Evolutionary conservation across 2,797 vertebrate species (phyloP), one percentile per base, ranked within the genome.

Genomic region (Phrynocephalus vlangalii): DNA sequence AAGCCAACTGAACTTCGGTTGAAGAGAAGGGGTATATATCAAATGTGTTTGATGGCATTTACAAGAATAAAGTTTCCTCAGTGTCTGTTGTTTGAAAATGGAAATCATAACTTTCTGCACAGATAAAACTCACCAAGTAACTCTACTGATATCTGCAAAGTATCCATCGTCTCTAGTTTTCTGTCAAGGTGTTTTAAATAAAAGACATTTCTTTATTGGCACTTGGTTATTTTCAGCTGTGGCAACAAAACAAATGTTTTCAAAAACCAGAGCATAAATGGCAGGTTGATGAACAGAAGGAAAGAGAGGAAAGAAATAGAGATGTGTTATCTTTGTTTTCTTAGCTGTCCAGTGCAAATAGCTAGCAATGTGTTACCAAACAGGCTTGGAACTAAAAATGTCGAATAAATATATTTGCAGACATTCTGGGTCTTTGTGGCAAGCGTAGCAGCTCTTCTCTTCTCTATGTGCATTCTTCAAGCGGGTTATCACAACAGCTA

Each of bases 1-100:
- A 90, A 95, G 95, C 95, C 95, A 96, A 93, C 79, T 92, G 93
- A 94, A 92, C 91, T 93, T 91, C 86, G 90, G 94, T 96, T 97
- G 95, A 96, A 96, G 95, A 92, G 92, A 96, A 91, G 91, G 77
- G 20, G 92, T 13, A 56, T 56, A 95, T 94, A 97, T 94, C 95
- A 96, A 96, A 95, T 93, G 91, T 11, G 1, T 91, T 91, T 95
- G 96, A 7, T 90, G 92, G 95, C 95, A 92, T 96, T 96, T 95
- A 93, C 96, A 95, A 96, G 95, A 96, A 95, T 94, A 93, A 94
- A 90, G 94, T 96, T 96, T 96, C 94, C 91, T 96, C 0, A 87
- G 70, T 52, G 87, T 83, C 86, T 89, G 28, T 86, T 81, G 93
- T 95, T 89, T 95, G 93, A 95, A 94, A 96, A 95, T 93, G 93